These are phyloP conservation scores for Pseudorasbora parva DNA, from an alignment of 2,113 vertebrate species.

Conservation along the genomic window DNA sequence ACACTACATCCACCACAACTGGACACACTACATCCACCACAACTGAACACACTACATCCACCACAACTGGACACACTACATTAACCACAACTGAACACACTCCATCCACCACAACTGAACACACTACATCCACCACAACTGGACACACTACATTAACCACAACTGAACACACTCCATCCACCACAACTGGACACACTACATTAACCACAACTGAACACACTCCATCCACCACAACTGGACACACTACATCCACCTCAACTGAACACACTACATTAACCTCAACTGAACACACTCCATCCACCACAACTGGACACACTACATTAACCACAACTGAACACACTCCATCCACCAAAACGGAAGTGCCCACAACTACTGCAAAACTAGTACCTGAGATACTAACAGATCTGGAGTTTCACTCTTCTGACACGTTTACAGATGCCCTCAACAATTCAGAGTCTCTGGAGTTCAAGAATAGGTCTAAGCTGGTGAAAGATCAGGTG, in stretches of 20 bases:
- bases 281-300: too few relatives aligned
- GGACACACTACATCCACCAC: not conserved
- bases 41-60: not conserved
- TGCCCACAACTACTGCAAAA: not conserved
- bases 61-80: not conserved
- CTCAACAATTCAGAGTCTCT: not conserved
- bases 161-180: not conserved
- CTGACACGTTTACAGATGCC: not conserved
- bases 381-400: not conserved
- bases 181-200: not conserved
- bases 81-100: not conserved
- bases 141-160: not conserved
- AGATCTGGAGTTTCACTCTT: not conserved
- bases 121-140: not conserved
- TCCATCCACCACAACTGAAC: not conserved
- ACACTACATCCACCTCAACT: too few relatives aligned
- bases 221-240: not conserved
- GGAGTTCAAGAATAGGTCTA: not conserved
- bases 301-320: not conserved
- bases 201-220: too few relatives aligned
- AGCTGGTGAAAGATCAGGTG: not conserved
- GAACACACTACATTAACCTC: too few relatives aligned
- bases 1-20: not conserved
- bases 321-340: not conserved
- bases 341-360: not conserved